Percentiles rank a stretch among this genome's conserved stretches.
These are phyloP conservation scores for Macropus fuliginosus DNA, from an alignment of 2,797 vertebrate genomes.

Conservation along the genomic window DNA sequence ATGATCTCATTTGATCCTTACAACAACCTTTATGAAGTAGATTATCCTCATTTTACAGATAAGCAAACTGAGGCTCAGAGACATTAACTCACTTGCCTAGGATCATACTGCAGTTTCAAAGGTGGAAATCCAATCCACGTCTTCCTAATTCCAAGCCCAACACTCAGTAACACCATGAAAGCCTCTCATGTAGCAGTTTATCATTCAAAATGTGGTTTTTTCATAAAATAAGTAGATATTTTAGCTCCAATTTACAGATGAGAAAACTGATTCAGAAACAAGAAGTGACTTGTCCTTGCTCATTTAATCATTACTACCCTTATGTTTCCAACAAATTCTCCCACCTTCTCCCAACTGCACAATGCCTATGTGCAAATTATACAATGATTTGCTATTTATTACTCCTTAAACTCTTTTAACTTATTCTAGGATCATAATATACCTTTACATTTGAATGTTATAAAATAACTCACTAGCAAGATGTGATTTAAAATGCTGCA, in stretches of 20 bases:
- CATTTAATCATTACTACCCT: not conserved
- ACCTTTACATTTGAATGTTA: not conserved
- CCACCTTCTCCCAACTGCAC: not conserved
- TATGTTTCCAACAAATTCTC: conserved; percentile 12
- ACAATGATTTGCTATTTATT: conserved; percentile 3
- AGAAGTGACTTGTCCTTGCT: not conserved
- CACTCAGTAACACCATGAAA: not conserved
- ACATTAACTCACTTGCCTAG: not conserved
- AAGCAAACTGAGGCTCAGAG: not conserved
- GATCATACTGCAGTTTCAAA: not conserved
- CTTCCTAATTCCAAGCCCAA: not conserved
- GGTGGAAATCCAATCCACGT: not conserved
- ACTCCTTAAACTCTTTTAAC: not conserved
- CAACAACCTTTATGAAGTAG: not conserved
- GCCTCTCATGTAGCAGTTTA: not conserved
- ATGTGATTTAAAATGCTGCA: not conserved
- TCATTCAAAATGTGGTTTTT: not conserved
- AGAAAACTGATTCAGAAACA: not conserved
- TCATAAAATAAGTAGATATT: not conserved
- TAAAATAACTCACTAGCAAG: not conserved
- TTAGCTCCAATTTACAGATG: not conserved
- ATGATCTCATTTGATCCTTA: not conserved
- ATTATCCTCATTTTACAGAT: not conserved
- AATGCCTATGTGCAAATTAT: not conserved
- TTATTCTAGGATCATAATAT: not conserved